Percentiles rank a stretch among this genome's conserved stretches.
Evolutionary conservation across 2,113 vertebrate genomes (phyloP).

Genomic region (Archilochus colubris): DNA sequence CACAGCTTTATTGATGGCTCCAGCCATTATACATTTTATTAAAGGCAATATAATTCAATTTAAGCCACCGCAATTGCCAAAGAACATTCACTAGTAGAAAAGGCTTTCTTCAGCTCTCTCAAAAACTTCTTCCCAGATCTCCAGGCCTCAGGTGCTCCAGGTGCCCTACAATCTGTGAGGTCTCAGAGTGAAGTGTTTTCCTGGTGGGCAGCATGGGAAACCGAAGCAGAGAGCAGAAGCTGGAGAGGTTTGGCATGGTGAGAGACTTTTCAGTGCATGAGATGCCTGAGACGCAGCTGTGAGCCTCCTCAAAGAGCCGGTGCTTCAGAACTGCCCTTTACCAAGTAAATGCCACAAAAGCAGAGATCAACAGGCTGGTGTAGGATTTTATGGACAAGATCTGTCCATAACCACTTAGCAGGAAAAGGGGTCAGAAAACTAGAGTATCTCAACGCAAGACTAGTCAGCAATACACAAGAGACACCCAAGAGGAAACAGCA

Average conservation of each 20-base stretch:
- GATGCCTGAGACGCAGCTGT: background rate
- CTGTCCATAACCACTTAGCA: background rate
- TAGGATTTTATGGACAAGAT: background rate
- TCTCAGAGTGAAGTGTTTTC: conserved; percentile 23
- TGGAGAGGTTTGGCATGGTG: conserved; percentile 19
- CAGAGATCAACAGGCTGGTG: conserved; percentile 38
- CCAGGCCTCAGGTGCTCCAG: background rate
- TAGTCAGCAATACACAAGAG: background rate
- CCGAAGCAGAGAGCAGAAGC: conserved; percentile 5
- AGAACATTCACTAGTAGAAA: background rate
- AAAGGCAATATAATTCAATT: background rate
- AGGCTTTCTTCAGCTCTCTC: conserved; percentile 14
- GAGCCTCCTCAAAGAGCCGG: conserved; percentile 18
- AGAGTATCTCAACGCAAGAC: background rate
- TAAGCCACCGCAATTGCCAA: background rate
- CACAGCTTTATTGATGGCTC: conserved; percentile 9
- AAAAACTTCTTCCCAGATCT: background rate
- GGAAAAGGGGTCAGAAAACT: background rate
- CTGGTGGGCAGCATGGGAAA: conserved; percentile 4
- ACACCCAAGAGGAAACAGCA: background rate
- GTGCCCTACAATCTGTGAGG: conserved; percentile 17
- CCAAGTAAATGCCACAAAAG: conserved; percentile 60
- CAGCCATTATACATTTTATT: conserved; percentile 38
- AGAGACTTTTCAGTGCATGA: conserved; percentile 10
- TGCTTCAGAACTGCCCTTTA: conserved; percentile 36